A percentile compares a stretch with the other conserved stretches of the same genome.
Evolutionary conservation across 2,888 invertebrate species (phyloP).

Genomic region (Miltochrista miniata): DNA sequence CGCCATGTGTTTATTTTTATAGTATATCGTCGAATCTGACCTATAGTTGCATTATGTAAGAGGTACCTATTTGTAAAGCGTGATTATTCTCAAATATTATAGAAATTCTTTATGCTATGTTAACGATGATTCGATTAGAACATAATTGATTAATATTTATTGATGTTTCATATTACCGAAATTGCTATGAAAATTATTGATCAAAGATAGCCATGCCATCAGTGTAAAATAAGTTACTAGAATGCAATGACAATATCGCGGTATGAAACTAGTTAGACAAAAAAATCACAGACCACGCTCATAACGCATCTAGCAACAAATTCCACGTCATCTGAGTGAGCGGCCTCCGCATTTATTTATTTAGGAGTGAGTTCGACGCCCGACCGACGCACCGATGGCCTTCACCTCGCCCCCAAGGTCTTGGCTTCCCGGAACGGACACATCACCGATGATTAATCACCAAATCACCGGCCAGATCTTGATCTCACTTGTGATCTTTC

Average conservation of each 20-base stretch:
- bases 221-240: no score
- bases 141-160: no score
- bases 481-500: slow-evolving; percentile 19
- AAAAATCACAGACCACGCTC: slow-evolving; percentile 7
- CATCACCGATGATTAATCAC: slow-evolving; percentile 39
- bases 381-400: slow-evolving; percentile 63
- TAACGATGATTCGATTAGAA: no score
- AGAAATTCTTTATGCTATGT: no score
- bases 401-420: slow-evolving; percentile 69
- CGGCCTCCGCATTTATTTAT: slow-evolving; percentile 50
- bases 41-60: no score
- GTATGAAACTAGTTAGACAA: neutral
- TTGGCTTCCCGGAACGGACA: slow-evolving; percentile 40
- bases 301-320: slow-evolving; percentile 33
- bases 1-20: no score
- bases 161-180: no score
- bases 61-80: no score
- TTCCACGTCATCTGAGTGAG: slow-evolving; percentile 7
- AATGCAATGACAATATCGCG: neutral
- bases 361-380: slow-evolving; percentile 63
- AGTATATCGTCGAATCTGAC: no score
- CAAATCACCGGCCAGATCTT: slow-evolving; percentile 41
- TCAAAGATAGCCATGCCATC: no score
- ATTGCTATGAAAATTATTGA: no score
- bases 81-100: no score